Percentiles rank a stretch among this genome's conserved stretches.
These are phyloP conservation scores for Bufotes viridis DNA, from an alignment of 2,797 vertebrate genomes.

Conservation along the genomic window DNA sequence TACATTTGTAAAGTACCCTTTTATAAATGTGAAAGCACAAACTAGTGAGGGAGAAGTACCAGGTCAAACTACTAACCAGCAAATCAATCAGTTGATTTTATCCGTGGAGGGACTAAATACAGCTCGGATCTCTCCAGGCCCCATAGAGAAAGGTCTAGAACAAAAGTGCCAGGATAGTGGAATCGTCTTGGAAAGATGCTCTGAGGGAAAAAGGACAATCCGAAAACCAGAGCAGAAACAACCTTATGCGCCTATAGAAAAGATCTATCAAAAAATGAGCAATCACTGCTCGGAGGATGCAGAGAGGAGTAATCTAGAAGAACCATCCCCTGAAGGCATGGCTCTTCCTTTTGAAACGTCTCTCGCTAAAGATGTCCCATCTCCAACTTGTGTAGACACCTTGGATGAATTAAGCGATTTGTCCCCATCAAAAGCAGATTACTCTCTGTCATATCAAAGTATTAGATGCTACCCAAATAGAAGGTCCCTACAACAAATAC, in stretches of 20 bases:
- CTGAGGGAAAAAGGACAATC: neutral
- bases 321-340: neutral
- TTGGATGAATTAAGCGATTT: constrained; percentile 12
- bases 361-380: neutral
- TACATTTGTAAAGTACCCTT: neutral
- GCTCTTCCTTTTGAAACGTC: neutral
- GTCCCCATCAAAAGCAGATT: neutral
- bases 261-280: too few species aligned
- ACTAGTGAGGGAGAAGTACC: constrained; percentile 1
- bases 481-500: neutral
- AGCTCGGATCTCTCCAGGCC: neutral
- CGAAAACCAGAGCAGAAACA: neutral
- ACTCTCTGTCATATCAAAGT: neutral
- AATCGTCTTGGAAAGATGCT: neutral
- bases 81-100: neutral
- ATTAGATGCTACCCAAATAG: neutral
- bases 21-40: neutral
- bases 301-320: neutral
- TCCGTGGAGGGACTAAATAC: neutral
- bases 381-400: neutral
- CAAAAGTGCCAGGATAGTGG: neutral
- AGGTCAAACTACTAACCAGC: neutral
- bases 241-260: neutral
- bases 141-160: neutral
- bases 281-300: neutral